phyloP scores from a whole-genome alignment of 2,113 vertebrate genomes.

The Narcine bancroftii region DNA sequence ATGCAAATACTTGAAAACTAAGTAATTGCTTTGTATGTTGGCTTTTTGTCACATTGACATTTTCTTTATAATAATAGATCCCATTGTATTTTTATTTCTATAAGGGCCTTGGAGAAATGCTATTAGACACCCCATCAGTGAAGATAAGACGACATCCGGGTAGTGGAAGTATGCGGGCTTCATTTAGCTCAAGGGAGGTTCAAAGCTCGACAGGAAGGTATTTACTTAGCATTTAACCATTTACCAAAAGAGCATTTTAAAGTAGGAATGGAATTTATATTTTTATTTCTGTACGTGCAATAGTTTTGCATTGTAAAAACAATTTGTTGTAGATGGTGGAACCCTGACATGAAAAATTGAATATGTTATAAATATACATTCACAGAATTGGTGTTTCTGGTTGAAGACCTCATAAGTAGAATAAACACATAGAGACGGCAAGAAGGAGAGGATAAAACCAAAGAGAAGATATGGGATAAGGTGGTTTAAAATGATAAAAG shows the following conservation, averaged over 20 bases:
- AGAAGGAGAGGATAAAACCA: too few species aligned
- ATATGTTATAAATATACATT: too few species aligned
- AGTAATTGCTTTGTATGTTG: neutral
- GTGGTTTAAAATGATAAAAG: too few species aligned
- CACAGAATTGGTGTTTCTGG: too few species aligned
- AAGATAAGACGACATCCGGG: constrained; percentile 67
- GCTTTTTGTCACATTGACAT: neutral
- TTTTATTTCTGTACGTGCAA: neutral
- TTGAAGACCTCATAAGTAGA: too few species aligned
- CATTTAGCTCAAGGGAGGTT: constrained; percentile 70
- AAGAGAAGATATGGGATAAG: too few species aligned
- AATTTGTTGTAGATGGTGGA: too few species aligned
- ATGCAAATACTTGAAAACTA: constrained; percentile 1
- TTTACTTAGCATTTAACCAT: neutral
- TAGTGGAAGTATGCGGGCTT: constrained; percentile 60
- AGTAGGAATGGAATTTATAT: neutral
- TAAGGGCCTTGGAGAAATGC: constrained; percentile 82
- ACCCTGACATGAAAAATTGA: too few species aligned
- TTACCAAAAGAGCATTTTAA: neutral
- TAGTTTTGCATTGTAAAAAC: too few species aligned
- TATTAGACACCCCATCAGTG: constrained; percentile 71
- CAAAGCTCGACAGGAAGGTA: constrained; percentile 64
- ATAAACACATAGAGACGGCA: too few species aligned
- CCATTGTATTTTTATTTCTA: constrained; percentile 36
- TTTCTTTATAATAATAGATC: neutral